Evolutionary conservation across 1,140 invertebrate species (phyloP), one percentile per base, ranked within the genome.

Genomic region (Heliconius eleuchia): DNA sequence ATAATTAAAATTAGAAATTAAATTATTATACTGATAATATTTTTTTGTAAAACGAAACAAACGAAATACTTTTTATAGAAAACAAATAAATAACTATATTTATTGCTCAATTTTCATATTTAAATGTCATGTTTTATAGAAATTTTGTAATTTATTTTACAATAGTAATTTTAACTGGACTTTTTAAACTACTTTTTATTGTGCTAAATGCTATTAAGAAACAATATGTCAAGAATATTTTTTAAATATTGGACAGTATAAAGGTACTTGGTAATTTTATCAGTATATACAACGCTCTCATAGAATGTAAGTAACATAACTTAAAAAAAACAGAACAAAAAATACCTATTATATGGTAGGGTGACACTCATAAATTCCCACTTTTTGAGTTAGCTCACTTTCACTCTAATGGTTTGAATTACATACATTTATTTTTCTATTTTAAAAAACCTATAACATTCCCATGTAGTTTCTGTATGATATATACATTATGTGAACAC

Each of bases 91-190:
- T 18, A 71, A 27, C 73, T 39, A 78, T 80, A 80, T 80, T 52
- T 77, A 76, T 76, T 78, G 82, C 82, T 83, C 82, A 80, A 82
- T 77, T 60, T 76, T 30, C 46, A 76, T 52, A 66, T 66, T 66
- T 18, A 18, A 66, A 66, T 30, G 23, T 66, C 60, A 66, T 30
- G 27, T 66, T 60, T 66, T 66, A 27, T 66, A 66, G 60, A 66
- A 30, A 0, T 27, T 66, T 66, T 66, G 11, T 66, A 66, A 66
- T 66, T 27, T 30, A 66, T 27, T 30, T 30, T 5, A 66, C 60
- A 66, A 66, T 66, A 66, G 11, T 27, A 27, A 30, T 66, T 57
- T 23, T 57, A 16, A 66, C 23, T 66, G 23, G 23, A 23, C 27
- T 66, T 66, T 66, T 66, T 66, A 30, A n/a, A 27, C 1, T 23